Conservation (phyloP, 1,140 invertebrate species). For the Tetragonula clypearis region DNA sequence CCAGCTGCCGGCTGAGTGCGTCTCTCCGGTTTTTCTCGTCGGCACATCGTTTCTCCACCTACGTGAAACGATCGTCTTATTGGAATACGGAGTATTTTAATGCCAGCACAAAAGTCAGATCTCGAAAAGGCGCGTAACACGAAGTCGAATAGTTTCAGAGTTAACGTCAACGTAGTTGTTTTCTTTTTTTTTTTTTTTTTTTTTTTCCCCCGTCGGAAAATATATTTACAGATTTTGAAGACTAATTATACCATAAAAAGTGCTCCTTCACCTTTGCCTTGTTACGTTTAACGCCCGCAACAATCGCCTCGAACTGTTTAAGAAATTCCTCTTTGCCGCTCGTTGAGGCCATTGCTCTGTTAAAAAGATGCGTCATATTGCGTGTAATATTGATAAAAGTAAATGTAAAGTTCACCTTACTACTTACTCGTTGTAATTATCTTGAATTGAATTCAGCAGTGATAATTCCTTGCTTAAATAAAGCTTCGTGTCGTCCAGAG, state of each 20-base stretch:
- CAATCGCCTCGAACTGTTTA: slow-evolving; percentile 93
- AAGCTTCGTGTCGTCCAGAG: slow-evolving; percentile 94
- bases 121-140: no score
- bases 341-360: slow-evolving; percentile 86
- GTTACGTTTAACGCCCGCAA: slow-evolving; percentile 91
- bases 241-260: not conserved
- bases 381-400: not conserved
- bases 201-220: no score
- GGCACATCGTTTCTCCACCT: slow-evolving; percentile 83
- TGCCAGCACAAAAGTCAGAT: not conserved
- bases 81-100: not conserved
- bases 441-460: slow-evolving; percentile 96
- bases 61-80: slow-evolving; percentile 32
- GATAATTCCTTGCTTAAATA: slow-evolving; percentile 96
- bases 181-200: no score
- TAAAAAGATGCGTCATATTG: slow-evolving; percentile 52
- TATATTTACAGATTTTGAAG: no score
- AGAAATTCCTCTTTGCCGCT: slow-evolving; percentile 92
- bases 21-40: slow-evolving; percentile 89
- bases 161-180: no score
- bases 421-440: slow-evolving; percentile 94
- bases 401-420: slow-evolving; percentile 27
- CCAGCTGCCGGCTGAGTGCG: slow-evolving; percentile 87
- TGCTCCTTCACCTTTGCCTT: slow-evolving; percentile 86
- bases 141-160: not conserved